Conservation (phyloP, 1,140 invertebrate species). For the Leucophenga varia region DNA sequence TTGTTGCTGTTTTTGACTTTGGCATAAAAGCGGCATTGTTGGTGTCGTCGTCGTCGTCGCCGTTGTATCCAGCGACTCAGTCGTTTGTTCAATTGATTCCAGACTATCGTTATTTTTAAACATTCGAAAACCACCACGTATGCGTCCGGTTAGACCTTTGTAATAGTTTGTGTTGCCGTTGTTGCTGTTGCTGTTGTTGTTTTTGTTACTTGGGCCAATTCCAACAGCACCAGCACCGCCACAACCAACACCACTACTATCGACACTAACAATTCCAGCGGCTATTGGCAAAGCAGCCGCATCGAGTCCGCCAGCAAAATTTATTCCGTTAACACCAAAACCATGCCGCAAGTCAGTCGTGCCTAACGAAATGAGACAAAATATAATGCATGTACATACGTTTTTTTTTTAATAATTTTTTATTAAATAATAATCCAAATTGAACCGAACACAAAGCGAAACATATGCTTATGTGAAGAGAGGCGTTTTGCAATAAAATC, state of each 20-base stretch:
- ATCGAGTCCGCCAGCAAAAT: constrained; percentile 26
- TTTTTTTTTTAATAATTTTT: background rate
- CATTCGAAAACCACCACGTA: constrained; percentile 23
- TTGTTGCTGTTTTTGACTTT: constrained; percentile 25
- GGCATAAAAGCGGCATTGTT: too few relatives aligned
- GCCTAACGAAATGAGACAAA: constrained; percentile 18
- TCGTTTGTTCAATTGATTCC: constrained; percentile 29
- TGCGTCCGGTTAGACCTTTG: constrained; percentile 24
- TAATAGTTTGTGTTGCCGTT: constrained; percentile 18
- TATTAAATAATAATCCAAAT: background rate
- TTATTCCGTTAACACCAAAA: background rate
- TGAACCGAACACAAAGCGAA: background rate
- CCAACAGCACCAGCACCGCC: constrained; percentile 3
- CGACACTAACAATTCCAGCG: background rate
- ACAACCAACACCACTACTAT: constrained; percentile 1
- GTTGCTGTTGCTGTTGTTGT: constrained; percentile 9
- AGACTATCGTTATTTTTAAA: constrained; percentile 30
- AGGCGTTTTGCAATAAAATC: too few relatives aligned
- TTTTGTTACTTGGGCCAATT: too few relatives aligned
- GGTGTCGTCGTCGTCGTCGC: constrained; percentile 30
- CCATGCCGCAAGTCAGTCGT: constrained; percentile 46
- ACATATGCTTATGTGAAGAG: too few relatives aligned
- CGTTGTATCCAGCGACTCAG: constrained; percentile 14
- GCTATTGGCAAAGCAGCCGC: constrained; percentile 9
- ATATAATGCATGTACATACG: background rate